These are phyloP conservation scores for Macaca mulatta DNA, from an alignment of 2,113 vertebrate species.

Conservation along the genomic window DNA sequence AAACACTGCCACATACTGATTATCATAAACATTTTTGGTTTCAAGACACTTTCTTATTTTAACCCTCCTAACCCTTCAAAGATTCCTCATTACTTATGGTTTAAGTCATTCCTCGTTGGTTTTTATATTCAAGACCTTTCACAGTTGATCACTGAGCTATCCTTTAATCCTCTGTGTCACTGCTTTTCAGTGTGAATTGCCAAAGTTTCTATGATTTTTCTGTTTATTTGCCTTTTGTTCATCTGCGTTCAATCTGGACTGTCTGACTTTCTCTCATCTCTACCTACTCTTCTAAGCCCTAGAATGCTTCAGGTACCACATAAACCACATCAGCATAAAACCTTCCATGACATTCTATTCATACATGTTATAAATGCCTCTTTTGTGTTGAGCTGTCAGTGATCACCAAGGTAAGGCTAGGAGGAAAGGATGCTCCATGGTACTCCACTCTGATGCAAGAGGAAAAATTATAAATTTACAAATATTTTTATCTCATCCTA, in stretches of 20 bases:
- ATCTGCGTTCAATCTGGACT: neutral
- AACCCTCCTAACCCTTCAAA: neutral
- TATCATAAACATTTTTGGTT: neutral
- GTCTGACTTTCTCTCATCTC: neutral
- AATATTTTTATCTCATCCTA: neutral
- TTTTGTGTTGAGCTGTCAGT: neutral
- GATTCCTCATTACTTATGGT: neutral
- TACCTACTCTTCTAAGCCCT: neutral
- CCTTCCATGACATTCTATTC: neutral
- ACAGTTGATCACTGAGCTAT: neutral
- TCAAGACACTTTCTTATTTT: neutral
- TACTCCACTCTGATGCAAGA: neutral
- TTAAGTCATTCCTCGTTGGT: neutral
- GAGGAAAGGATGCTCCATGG: neutral
- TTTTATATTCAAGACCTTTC: constrained; percentile 1
- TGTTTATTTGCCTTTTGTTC: neutral
- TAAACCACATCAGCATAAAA: neutral
- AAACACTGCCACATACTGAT: neutral
- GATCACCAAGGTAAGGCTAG: neutral
- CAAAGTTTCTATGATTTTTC: neutral
- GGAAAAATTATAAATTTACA: neutral
- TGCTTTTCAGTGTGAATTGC: neutral
- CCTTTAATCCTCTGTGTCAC: neutral
- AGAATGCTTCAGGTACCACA: neutral
- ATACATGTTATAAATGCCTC: neutral